Base-by-base conservation (phyloP, 2,888 invertebrate species). In the Pyrrhosoma nymphula region DNA sequence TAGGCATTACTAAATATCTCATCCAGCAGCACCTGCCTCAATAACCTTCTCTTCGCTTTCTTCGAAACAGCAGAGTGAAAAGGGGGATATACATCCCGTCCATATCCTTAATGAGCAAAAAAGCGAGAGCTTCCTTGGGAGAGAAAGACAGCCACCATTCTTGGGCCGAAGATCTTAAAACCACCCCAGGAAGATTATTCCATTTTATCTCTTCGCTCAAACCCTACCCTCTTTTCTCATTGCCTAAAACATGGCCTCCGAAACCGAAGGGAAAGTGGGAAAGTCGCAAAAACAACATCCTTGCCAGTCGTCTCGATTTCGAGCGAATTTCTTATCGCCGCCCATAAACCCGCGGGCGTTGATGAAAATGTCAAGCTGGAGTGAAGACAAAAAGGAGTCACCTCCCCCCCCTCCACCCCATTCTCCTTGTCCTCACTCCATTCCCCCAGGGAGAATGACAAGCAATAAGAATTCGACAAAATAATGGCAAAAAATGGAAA, bases 321-420 rank as follows among this genome's bases (percentile, higher is more conserved):
- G 69, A 93, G 93, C n/a, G 35, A 69, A 47, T 69, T 69, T 93
- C 93, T 93, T 93, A 75, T 93, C 93, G 18, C 47, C 93, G 26
- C 26, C 20, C 39, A 39, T 60, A 93, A 93, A 93, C 69, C 63
- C 47, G 69, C 47, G 93, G 35, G 69, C 69, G 93, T 47, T 93
- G 93, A 93, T 93, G 93, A 93, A 93, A 69, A 39, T 93, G 93
- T 93, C 93, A 93, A 60, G 55, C 89, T n/a, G 82, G 82, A 82
- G 55, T 0, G 47, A 69, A 93, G 93, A 93, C 93, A 93, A 93
- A 82, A 93, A 75, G 47, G 39, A 63, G 93, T 20, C 60, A 12
- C 60, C 63, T 47, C 8, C 4, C 4, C 47, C 47, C 2, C 47
- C 47, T 8, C 47, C 8, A 4, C 8, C 47, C 8, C 47, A 2